Evolutionary conservation across 2,113 vertebrate species (phyloP).

Genomic region (Triplophysa siluroides): DNA sequence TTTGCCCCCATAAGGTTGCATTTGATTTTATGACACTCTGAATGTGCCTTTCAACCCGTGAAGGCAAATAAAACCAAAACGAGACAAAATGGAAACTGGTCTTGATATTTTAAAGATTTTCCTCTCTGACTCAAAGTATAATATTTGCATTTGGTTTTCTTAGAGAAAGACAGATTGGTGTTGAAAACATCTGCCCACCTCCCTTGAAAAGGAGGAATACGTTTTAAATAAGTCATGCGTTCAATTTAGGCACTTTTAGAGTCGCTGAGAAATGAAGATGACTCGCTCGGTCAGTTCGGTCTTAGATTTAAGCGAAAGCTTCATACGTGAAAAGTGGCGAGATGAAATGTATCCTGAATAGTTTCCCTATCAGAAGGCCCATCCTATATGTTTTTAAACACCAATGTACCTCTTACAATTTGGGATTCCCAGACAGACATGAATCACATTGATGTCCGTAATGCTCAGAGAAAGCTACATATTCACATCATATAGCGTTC

Average conservation of each 20-base stretch:
- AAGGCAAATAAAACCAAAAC: slow-evolving; percentile 8
- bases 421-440: no score
- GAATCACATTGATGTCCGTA: no score
- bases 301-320: background rate
- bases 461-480: no score
- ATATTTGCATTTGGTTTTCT: slow-evolving; percentile 8
- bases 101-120: slow-evolving; percentile 9
- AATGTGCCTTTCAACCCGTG: background rate
- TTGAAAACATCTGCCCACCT: slow-evolving; percentile 4
- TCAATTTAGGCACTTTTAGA: slow-evolving; percentile 12
- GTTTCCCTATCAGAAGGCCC: background rate
- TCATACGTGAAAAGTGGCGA: background rate
- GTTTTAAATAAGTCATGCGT: slow-evolving; percentile 19
- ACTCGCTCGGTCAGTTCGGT: background rate
- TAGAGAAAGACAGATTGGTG: background rate
- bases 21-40: background rate
- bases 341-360: slow-evolving; percentile 1
- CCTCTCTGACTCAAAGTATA: background rate
- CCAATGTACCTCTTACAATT: background rate
- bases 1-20: background rate
- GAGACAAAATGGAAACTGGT: background rate
- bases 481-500: no score
- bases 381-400: background rate
- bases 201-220: background rate
- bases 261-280: background rate